Percentiles rank a stretch among this genome's conserved stretches.
Evolutionary conservation across 2,113 vertebrate genomes (phyloP).

Genomic region (pig (Sus scrofa)): DNA sequence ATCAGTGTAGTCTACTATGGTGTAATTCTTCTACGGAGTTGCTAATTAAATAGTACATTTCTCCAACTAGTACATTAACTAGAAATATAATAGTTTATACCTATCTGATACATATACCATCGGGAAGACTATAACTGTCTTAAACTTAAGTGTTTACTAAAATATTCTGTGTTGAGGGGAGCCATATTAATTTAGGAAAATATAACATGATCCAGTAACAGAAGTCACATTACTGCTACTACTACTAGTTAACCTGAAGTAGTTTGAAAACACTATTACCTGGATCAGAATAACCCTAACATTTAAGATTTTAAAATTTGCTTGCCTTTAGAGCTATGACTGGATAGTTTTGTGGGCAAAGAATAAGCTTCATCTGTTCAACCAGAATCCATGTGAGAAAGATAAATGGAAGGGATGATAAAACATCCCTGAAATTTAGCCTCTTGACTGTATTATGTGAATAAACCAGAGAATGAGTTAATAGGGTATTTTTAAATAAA

Average conservation of each 20-base stretch:
- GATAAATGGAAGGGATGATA: neutral
- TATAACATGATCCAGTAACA: neutral
- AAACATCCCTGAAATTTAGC: neutral
- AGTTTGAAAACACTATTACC: neutral
- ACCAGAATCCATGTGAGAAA: neutral
- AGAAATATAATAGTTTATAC: neutral
- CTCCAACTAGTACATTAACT: neutral
- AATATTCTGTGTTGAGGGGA: neutral
- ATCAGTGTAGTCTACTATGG: neutral
- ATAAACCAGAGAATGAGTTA: neutral
- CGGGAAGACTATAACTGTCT: neutral
- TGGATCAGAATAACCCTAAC: neutral
- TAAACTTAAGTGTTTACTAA: slow-evolving; percentile 22
- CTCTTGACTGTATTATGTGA: neutral
- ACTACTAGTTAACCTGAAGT: neutral
- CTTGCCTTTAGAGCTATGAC: neutral
- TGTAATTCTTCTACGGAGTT: neutral
- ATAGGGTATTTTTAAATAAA: neutral
- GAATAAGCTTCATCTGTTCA: neutral
- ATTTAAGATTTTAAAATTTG: neutral
- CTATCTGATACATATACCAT: too few species aligned
- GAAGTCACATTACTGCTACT: neutral
- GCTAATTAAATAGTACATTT: neutral
- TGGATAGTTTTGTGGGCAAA: neutral
- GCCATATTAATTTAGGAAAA: slow-evolving; percentile 26